phyloP scores from a whole-genome alignment of 2,797 vertebrate genomes.

The Sphaeramia orbicularis region DNA sequence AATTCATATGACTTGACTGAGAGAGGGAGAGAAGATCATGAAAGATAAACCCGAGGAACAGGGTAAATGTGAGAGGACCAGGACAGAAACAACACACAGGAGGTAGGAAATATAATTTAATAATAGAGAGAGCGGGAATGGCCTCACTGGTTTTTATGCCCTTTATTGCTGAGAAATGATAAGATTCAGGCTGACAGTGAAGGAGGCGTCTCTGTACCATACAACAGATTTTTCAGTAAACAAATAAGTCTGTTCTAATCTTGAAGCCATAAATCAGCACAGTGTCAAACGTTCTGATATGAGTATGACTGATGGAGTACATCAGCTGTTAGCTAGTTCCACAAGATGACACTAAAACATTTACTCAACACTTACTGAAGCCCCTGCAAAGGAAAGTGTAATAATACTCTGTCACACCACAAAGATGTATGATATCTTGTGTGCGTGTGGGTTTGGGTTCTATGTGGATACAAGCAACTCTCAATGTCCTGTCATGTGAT shows the following conservation, averaged over 20 bases:
- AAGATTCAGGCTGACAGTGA: slow-evolving; percentile 22
- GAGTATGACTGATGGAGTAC: slow-evolving; percentile 12
- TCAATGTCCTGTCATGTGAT: slow-evolving; percentile 59
- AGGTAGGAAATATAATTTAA: slow-evolving; percentile 11
- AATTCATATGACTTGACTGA: background rate
- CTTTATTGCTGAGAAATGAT: slow-evolving; percentile 3
- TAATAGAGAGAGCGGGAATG: slow-evolving; percentile 7
- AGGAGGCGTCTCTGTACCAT: slow-evolving; percentile 25
- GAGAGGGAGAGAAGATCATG: background rate
- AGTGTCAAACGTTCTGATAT: slow-evolving; percentile 4
- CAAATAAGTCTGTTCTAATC: background rate
- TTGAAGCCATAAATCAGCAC: slow-evolving; percentile 4
- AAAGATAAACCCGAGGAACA: background rate
- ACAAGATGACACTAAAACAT: slow-evolving; percentile 15
- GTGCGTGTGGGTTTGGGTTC: slow-evolving; percentile 24
- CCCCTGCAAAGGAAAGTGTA: background rate
- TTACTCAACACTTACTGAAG: slow-evolving; percentile 4
- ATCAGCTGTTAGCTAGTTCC: background rate
- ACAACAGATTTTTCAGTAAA: slow-evolving; percentile 18
- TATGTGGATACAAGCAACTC: slow-evolving; percentile 42
- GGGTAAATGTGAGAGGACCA: slow-evolving; percentile 4
- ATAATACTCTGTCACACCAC: slow-evolving; percentile 4
- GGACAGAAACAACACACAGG: slow-evolving; percentile 12
- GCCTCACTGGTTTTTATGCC: slow-evolving; percentile 4
- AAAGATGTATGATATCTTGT: slow-evolving; percentile 22